Evolutionary conservation across 2,113 vertebrate genomes (phyloP).

Genomic region (Myotis lucifugus): DNA sequence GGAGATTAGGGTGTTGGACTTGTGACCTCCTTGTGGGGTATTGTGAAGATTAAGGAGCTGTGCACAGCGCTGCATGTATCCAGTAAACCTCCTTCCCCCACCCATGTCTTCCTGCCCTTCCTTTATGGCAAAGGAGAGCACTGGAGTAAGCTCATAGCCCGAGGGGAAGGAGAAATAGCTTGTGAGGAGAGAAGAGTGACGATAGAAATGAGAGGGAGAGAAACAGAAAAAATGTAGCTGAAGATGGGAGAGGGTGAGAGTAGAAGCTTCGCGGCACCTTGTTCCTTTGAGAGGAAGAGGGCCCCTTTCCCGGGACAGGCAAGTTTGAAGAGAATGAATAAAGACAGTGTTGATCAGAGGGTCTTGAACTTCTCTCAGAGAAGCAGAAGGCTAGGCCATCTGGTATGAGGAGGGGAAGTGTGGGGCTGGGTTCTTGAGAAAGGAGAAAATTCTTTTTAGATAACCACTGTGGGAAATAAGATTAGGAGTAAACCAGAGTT

Average conservation of each 20-base stretch:
- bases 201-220: not conserved
- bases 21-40: not conserved
- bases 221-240: not conserved
- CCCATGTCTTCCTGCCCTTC: not conserved
- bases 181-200: not conserved
- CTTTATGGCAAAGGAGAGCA: not conserved
- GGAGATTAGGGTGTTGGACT: not conserved
- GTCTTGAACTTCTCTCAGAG: conserved; percentile 3
- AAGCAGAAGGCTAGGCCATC: conserved; percentile 40
- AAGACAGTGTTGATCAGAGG: not conserved
- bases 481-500: conserved; percentile 51
- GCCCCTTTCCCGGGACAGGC: not conserved
- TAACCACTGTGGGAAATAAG: conserved; percentile 71
- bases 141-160: not conserved
- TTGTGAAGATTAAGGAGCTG: not conserved
- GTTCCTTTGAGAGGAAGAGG: not conserved
- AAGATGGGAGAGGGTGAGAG: not conserved
- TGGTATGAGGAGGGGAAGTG: conserved; percentile 39
- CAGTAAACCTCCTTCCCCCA: not conserved
- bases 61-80: not conserved
- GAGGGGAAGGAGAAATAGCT: not conserved
- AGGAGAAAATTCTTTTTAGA: conserved; percentile 69
- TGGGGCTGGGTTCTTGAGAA: conserved; percentile 64
- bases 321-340: not conserved
- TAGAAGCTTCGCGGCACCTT: not conserved